Conservation (phyloP, 35 echinoderm and acorn worm species). For the Amphiura filiformis region DNA sequence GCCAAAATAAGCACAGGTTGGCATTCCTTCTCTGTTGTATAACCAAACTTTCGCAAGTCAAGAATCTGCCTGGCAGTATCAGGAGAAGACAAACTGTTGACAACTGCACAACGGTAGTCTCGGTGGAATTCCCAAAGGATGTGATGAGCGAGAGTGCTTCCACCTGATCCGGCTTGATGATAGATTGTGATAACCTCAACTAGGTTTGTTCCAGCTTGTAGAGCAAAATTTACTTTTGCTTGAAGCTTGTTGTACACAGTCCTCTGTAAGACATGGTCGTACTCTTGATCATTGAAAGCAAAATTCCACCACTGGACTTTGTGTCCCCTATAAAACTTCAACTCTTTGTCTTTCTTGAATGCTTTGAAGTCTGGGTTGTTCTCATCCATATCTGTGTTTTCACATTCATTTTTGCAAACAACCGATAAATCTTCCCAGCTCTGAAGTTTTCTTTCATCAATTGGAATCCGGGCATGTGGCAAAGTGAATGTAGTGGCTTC, state of each 20-base stretch:
- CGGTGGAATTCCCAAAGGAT: constrained; percentile 42
- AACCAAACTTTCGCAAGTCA: constrained; percentile 17
- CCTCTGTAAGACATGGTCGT: not conserved
- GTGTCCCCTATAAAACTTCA: constrained; percentile 34
- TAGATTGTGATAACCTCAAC: not conserved
- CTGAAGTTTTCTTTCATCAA: constrained; percentile 7
- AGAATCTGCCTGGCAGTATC: constrained; percentile 33
- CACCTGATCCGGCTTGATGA: constrained; percentile 43
- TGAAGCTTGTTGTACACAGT: not conserved
- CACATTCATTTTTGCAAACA: constrained; percentile 40
- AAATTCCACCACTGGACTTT: constrained; percentile 38
- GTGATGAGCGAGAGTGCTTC: constrained; percentile 37
- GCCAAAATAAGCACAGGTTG: constrained; percentile 11
- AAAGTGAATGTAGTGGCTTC: not conserved
- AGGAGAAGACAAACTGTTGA: constrained; percentile 16
- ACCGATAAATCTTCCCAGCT: constrained; percentile 36
- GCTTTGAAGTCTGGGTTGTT: not conserved
- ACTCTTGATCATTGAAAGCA: not conserved
- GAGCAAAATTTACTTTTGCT: not conserved
- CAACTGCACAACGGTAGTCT: constrained; percentile 36
- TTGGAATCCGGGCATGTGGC: not conserved
- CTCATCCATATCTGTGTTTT: constrained; percentile 54
- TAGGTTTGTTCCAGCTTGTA: not conserved
- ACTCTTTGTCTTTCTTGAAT: constrained; percentile 8
- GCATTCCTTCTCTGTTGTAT: not conserved